A percentile compares a stretch with the other conserved stretches of the same genome.
These are phyloP conservation scores for Indri indri DNA, from an alignment of 2,113 vertebrate species.

Conservation along the genomic window DNA sequence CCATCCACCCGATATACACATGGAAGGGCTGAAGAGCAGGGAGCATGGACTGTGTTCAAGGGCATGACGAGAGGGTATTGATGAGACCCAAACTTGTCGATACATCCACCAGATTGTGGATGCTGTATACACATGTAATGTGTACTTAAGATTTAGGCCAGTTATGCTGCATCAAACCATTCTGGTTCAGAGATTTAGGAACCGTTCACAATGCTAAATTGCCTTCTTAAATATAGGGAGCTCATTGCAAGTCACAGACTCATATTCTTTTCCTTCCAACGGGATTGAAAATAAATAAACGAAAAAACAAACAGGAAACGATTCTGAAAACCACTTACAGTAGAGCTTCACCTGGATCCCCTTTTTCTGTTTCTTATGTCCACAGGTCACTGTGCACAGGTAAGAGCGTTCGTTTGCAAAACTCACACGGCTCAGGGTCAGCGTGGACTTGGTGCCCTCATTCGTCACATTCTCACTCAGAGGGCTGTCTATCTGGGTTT, in stretches of 20 bases:
- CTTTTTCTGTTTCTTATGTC: conserved; percentile 65
- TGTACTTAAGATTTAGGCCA: background rate
- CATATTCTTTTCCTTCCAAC: background rate
- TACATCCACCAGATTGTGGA: no score
- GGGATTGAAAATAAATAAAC: background rate
- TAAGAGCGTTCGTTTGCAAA: conserved; percentile 77
- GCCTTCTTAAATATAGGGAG: background rate
- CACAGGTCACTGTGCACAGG: conserved; percentile 81
- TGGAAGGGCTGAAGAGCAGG: no score
- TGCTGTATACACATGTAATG: no score
- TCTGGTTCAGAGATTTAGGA: background rate
- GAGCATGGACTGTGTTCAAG: background rate
- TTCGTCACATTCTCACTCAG: conserved; percentile 72
- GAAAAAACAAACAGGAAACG: background rate
- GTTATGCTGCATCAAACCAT: background rate
- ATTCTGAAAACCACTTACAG: conserved; percentile 82
- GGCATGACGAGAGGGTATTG: background rate
- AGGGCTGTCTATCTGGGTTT: conserved; percentile 78
- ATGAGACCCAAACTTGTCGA: no score
- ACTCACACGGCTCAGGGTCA: conserved; percentile 80
- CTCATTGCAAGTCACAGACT: background rate
- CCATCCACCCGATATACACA: background rate
- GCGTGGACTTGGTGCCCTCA: conserved; percentile 50
- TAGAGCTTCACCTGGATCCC: conserved; percentile 79
- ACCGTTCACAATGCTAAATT: background rate